Conservation (phyloP, 2,113 vertebrate genomes). For the Daboia siamensis region DNA sequence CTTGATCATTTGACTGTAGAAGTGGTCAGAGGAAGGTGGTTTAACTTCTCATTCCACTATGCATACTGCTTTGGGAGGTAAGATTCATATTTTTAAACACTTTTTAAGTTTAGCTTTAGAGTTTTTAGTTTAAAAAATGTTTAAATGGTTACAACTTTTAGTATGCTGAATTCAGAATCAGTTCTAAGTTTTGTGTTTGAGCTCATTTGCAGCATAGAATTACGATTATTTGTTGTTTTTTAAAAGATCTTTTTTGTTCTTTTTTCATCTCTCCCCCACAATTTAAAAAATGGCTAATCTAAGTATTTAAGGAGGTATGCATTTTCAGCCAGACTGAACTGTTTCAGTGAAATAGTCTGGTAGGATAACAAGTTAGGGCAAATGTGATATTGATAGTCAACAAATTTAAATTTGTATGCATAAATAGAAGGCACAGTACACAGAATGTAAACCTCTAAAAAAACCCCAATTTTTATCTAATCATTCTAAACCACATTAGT, state of each 20-base stretch:
- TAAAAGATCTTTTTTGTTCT: background rate
- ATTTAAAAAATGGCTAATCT: background rate
- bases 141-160: background rate
- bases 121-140: background rate
- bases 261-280: background rate
- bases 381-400: background rate
- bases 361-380: background rate
- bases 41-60: background rate
- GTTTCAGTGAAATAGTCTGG: background rate
- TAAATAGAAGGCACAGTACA: background rate
- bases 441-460: background rate
- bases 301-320: background rate
- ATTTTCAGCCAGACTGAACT: background rate
- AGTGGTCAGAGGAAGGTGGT: background rate
- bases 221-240: background rate
- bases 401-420: background rate
- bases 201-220: background rate
- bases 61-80: background rate
- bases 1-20: background rate
- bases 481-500: background rate
- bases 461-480: background rate
- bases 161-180: background rate
- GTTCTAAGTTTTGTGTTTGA: background rate
- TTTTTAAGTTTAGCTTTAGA: background rate
- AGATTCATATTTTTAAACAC: background rate